phyloP scores from a whole-genome alignment of 2,113 vertebrate species.

The Eretmochelys imbricata region DNA sequence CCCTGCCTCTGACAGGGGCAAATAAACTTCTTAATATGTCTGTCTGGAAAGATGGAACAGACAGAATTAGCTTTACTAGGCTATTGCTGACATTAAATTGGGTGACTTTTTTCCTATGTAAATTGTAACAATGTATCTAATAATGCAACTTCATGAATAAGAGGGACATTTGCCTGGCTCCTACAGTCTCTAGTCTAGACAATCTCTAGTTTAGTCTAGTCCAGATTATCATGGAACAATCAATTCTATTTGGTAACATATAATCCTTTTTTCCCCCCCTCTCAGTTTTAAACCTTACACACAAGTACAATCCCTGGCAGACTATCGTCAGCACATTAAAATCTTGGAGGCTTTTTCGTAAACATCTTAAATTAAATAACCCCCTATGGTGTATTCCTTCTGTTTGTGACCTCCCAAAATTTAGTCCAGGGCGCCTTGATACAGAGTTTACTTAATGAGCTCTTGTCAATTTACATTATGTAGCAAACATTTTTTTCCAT shows the following conservation, averaged over 20 bases:
- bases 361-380: constrained; percentile 28
- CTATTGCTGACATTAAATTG: constrained; percentile 18
- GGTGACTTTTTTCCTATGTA: constrained; percentile 39
- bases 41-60: constrained; percentile 11
- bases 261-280: not conserved
- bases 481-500: constrained; percentile 1
- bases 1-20: not conserved
- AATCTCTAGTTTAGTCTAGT: constrained; percentile 47
- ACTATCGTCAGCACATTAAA: not conserved
- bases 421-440: not conserved
- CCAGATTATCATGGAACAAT: constrained; percentile 45
- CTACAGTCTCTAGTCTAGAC: constrained; percentile 60
- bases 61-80: constrained; percentile 44
- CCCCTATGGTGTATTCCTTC: constrained; percentile 6
- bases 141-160: constrained; percentile 33
- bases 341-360: constrained; percentile 28
- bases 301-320: constrained; percentile 36
- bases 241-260: constrained; percentile 34
- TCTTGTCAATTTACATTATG: not conserved
- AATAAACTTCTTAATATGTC: not conserved
- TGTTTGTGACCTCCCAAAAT: constrained; percentile 9
- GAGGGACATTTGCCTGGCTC: constrained; percentile 5
- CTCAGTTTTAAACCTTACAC: not conserved
- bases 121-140: constrained; percentile 1
- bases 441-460: not conserved